These are phyloP conservation scores for Cryptotis parvus DNA, from an alignment of 2,113 vertebrate genomes.

Conservation along the genomic window DNA sequence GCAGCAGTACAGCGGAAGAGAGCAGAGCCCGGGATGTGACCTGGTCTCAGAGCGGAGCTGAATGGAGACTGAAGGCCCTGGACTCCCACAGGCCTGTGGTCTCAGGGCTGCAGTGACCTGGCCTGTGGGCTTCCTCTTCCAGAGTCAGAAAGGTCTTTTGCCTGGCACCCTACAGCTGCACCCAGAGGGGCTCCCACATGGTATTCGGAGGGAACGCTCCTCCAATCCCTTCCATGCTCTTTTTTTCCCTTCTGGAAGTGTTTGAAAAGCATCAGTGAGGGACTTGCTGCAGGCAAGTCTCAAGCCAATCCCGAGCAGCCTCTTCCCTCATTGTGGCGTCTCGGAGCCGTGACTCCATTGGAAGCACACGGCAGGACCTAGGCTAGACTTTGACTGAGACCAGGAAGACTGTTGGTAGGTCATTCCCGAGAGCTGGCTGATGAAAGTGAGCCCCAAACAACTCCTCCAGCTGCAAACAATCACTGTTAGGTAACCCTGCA, in stretches of 20 bases:
- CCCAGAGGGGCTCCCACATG: not conserved
- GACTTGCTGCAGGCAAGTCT: not conserved
- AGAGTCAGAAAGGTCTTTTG: not conserved
- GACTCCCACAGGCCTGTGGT: not conserved
- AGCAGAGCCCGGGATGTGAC: not conserved
- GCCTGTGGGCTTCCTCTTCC: not conserved
- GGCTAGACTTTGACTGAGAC: not conserved
- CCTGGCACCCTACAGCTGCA: not conserved
- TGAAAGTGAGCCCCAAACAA: not conserved
- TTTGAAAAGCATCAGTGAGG: not conserved
- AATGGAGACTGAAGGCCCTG: not conserved
- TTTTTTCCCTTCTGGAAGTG: not conserved
- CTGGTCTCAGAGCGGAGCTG: not conserved
- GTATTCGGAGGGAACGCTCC: not conserved
- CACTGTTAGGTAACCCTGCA: not conserved
- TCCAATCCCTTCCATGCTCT: not conserved
- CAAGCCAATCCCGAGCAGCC: not conserved
- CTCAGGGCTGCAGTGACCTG: not conserved
- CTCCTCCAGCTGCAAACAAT: not conserved
- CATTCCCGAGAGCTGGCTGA: not conserved
- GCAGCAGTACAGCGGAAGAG: not conserved
- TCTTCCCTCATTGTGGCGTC: not conserved
- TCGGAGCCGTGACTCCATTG: not conserved
- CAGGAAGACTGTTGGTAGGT: not conserved
- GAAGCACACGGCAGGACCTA: not conserved